These are phyloP conservation scores for Leptestheria dahalacensis DNA, from an alignment of 1,140 invertebrate genomes.

Conservation along the genomic window DNA sequence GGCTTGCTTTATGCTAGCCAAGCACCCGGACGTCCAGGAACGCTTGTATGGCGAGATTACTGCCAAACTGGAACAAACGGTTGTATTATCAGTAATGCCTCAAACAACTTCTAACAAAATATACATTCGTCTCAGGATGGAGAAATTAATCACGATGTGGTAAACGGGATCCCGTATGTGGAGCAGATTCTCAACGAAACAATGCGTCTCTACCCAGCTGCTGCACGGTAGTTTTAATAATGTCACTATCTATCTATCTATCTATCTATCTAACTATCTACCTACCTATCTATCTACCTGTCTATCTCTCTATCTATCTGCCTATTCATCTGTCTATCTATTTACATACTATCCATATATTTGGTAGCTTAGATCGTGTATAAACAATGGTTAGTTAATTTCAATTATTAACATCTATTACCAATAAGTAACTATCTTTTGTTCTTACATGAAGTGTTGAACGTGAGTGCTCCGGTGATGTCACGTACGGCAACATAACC, in stretches of 20 bases:
- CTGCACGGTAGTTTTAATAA: conserved; percentile 31
- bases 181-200: conserved; percentile 34
- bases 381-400: conserved; percentile 9
- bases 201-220: conserved; percentile 36
- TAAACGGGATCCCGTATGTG: conserved; percentile 38
- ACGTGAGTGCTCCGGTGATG: conserved; percentile 18
- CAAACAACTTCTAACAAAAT: background rate
- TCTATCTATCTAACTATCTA: too few relatives aligned
- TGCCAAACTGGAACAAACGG: background rate
- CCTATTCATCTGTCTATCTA: too few relatives aligned
- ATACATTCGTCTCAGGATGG: conserved; percentile 24
- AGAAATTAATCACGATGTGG: conserved; percentile 40
- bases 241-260: too few relatives aligned
- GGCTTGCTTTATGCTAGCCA: conserved; percentile 45
- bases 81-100: background rate
- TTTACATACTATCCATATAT: too few relatives aligned
- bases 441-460: conserved; percentile 23
- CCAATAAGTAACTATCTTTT: too few relatives aligned
- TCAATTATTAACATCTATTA: conserved; percentile 21
- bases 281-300: too few relatives aligned
- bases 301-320: too few relatives aligned
- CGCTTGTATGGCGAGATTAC: conserved; percentile 27
- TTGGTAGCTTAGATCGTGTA: conserved; percentile 27
- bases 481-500: conserved; percentile 22
- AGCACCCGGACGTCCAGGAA: conserved; percentile 40